Conservation (phyloP, 2,888 invertebrate species). For the Drosophila prolongata region DNA sequence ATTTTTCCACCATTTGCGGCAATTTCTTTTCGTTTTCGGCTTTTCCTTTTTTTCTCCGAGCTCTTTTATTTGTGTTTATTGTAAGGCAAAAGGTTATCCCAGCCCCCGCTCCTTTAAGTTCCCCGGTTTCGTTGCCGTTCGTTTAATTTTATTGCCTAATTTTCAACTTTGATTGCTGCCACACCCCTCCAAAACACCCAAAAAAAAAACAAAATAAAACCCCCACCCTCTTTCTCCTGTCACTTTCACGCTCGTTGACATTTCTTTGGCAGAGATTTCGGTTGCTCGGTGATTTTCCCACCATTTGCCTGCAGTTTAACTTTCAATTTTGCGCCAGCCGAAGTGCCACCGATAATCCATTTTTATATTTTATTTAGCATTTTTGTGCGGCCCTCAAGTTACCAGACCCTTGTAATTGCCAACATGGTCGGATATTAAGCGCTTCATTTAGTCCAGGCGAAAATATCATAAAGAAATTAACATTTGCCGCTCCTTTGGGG, state of each 20-base stretch:
- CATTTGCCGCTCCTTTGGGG: constrained; percentile 26
- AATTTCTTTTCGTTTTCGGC: constrained; percentile 43
- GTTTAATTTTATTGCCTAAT: constrained; percentile 79
- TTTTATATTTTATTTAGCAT: constrained; percentile 73
- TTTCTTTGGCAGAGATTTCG: constrained; percentile 54
- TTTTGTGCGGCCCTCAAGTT: constrained; percentile 39
- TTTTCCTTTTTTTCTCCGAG: constrained; percentile 5
- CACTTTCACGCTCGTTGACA: constrained; percentile 75
- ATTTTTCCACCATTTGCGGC: constrained; percentile 62
- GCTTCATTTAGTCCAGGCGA: constrained; percentile 40
- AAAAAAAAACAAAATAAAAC: background rate
- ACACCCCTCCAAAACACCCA: background rate
- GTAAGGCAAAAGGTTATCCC: constrained; percentile 62
- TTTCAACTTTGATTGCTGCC: constrained; percentile 76
- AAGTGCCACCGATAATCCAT: constrained; percentile 58
- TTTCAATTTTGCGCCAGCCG: constrained; percentile 59
- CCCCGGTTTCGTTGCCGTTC: constrained; percentile 67
- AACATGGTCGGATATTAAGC: constrained; percentile 24
- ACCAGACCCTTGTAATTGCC: background rate
- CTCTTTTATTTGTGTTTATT: constrained; percentile 43
- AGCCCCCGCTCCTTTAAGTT: background rate
- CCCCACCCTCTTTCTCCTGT: background rate
- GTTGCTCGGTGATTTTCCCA: constrained; percentile 12
- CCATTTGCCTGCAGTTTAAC: constrained; percentile 24
- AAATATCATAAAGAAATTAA: constrained; percentile 45